These are phyloP conservation scores for Lycia hirtaria DNA, from an alignment of 2,888 invertebrate genomes.

Conservation along the genomic window DNA sequence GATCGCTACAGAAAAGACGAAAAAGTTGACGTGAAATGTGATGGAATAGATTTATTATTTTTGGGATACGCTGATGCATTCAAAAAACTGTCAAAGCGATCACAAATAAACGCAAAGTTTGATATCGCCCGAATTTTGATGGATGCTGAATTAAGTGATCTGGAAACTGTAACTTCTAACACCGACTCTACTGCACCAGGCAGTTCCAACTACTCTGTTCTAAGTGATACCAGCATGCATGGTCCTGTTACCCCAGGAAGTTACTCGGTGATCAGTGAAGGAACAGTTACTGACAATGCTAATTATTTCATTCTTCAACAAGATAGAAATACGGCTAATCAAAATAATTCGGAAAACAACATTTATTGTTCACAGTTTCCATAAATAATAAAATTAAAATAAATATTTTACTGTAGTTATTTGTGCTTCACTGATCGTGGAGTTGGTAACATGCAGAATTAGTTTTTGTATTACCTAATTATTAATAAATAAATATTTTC, in stretches of 20 bases:
- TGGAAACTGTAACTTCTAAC: conserved; percentile 27
- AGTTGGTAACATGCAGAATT: conserved; percentile 29
- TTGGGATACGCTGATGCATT: conserved; percentile 29
- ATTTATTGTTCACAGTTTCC: not conserved
- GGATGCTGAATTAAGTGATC: conserved; percentile 35
- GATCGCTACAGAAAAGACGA: conserved; percentile 30
- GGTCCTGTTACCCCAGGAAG: conserved; percentile 31
- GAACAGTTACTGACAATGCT: conserved; percentile 32
- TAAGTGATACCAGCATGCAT: conserved; percentile 31
- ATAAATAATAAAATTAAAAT: not conserved
- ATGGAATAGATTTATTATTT: conserved; percentile 33
- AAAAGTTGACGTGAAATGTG: conserved; percentile 34
- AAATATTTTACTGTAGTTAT: not conserved
- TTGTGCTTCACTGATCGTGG: conserved; percentile 27
- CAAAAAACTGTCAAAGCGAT: conserved; percentile 31
- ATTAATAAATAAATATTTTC: conserved; percentile 31
- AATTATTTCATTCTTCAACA: conserved; percentile 34
- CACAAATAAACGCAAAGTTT: conserved; percentile 32
- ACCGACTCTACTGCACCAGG: conserved; percentile 31
- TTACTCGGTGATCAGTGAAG: conserved; percentile 34
- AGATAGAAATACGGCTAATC: conserved; percentile 34
- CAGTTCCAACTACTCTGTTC: conserved; percentile 32
- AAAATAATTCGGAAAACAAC: conserved; percentile 13
- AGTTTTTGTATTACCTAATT: conserved; percentile 35
- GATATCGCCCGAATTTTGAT: conserved; percentile 37